These are phyloP conservation scores for Luffia ferchaultella DNA, from an alignment of 2,888 invertebrate genomes.

Conservation along the genomic window DNA sequence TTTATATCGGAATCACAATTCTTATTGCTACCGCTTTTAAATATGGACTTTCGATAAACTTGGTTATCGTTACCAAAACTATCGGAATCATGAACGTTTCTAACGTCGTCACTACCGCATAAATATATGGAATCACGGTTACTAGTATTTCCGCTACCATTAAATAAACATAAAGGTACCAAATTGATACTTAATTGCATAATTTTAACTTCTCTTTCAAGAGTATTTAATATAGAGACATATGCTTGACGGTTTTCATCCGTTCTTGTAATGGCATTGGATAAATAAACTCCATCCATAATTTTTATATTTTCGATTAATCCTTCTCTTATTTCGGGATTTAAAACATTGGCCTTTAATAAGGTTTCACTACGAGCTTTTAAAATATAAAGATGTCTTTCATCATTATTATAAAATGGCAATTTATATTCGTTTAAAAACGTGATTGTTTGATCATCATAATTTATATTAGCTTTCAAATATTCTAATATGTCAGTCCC, in stretches of 20 bases:
- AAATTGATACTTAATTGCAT: not conserved
- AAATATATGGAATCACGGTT: not conserved
- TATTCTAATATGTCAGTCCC: constrained; percentile 23
- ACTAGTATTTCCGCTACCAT: not conserved
- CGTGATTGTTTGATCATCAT: constrained; percentile 23
- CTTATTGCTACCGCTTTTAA: not conserved
- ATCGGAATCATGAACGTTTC: not conserved
- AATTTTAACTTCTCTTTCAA: not conserved
- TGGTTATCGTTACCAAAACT: not conserved
- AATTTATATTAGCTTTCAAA: constrained; percentile 19
- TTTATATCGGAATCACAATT: no score
- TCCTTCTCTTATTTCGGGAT: not conserved
- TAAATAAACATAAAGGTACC: not conserved
- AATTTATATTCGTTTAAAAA: no score
- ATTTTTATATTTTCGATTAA: not conserved
- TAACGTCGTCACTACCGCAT: not conserved
- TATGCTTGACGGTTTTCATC: not conserved
- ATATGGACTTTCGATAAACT: not conserved
- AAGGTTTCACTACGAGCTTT: not conserved
- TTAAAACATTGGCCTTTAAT: not conserved
- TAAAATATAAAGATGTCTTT: not conserved
- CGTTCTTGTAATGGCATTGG: not conserved
- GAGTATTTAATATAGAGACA: not conserved
- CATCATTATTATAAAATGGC: not conserved
- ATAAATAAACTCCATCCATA: not conserved